Evolutionary conservation across 2,888 invertebrate genomes (phyloP).

Genomic region (Calameuta filiformis): DNA sequence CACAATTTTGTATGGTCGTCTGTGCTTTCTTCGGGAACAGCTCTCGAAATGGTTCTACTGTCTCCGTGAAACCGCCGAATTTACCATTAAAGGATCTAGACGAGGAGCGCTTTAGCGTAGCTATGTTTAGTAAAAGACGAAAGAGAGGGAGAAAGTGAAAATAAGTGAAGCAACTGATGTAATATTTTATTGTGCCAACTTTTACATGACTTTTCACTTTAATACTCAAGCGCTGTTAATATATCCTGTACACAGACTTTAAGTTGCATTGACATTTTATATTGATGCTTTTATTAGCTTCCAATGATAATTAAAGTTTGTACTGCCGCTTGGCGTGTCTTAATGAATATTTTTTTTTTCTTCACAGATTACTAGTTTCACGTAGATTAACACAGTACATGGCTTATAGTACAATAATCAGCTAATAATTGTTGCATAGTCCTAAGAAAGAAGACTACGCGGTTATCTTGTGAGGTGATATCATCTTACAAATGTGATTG

Average conservation of each 20-base stretch:
- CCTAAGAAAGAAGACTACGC: neutral
- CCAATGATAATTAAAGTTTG: conserved; percentile 36
- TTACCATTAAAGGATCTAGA: neutral
- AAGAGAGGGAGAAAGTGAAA: neutral
- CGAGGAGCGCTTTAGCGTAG: neutral
- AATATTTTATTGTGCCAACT: conserved; percentile 28
- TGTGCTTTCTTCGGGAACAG: neutral
- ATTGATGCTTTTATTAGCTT: conserved; percentile 29
- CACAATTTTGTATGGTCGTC: neutral
- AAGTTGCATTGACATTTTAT: conserved; percentile 25
- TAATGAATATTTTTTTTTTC: conserved; percentile 28
- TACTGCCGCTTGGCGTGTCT: conserved; percentile 33
- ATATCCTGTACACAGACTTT: conserved; percentile 22
- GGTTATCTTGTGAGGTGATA: neutral
- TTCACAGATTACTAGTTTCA: conserved; percentile 25
- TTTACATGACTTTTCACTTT: conserved; percentile 17
- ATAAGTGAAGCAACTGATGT: conserved; percentile 2
- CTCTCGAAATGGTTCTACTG: neutral
- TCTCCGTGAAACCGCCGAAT: neutral
- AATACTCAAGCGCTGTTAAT: conserved; percentile 5
- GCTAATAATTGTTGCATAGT: neutral
- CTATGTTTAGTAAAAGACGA: neutral
- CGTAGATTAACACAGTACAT: neutral
- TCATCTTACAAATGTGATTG: neutral
- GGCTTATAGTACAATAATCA: neutral